Base-by-base conservation (phyloP, 2,888 invertebrate genomes). In the Bellardia pandia region DNA sequence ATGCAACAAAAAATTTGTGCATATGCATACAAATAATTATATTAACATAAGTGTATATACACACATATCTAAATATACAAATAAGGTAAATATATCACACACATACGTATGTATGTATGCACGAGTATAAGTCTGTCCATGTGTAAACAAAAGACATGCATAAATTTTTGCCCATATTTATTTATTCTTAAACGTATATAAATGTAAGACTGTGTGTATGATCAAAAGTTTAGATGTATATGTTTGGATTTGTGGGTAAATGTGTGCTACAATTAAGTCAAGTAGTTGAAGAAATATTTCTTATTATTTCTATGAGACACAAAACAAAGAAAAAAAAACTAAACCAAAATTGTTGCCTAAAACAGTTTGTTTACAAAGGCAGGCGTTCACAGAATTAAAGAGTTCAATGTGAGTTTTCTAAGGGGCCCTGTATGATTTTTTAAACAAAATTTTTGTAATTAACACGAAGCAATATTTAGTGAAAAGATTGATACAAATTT, bases 61-160 rank as follows among this genome's bases (percentile, higher is more conserved):
- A 42, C 23, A 23, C 2, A 16, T 62, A 37, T 48, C 6, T 60
- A 16, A 3, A 40, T 58, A 58, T 8, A 48, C 53, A 45, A 62
- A 68, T 58, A 64, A 83, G 51, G 64, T 78, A 84, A 84, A 84
- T 72, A 78, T 72, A 84, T 84, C 84, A 84, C 60, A 2, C 14
- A 48, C 13, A 37, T 48, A 48, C 13, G 16, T 48, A 37, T 13
- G 3, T 60, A 3, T 62, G 13, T 11, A 3, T n/a, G n/a, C 3
- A 16, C 9, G 16, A 40, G 1, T 23, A 37, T 33, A 5, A 37
- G 37, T 37, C 37, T 37, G 4, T 37, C 5, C 6, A 37, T 68
- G 53, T 56, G 3, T 64, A 53, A 83, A 68, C 64, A 74, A 64
- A 23, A 56, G 30, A 16, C 42, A 66, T 74, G 23, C 51, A 33